phyloP scores from a whole-genome alignment of 1,140 invertebrate species.

The Zaprionus vittiger region DNA sequence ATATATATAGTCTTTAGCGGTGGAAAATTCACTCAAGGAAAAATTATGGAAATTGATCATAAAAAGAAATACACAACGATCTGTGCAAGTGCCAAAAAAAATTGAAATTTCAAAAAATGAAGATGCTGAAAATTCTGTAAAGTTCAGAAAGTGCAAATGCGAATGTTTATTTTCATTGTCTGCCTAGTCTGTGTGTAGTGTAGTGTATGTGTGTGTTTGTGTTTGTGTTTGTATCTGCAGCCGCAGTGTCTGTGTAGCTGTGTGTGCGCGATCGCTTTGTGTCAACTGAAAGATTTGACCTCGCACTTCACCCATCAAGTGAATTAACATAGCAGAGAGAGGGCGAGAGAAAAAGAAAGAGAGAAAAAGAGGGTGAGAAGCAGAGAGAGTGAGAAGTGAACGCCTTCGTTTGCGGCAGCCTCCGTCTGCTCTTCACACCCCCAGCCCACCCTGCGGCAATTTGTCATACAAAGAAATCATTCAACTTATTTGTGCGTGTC shows the following conservation, averaged over 20 bases:
- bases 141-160: conserved; percentile 14
- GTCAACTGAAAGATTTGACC: conserved; percentile 78
- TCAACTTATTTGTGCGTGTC: conserved; percentile 52
- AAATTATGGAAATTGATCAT: conserved; percentile 48
- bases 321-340: conserved; percentile 57
- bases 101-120: conserved; percentile 15
- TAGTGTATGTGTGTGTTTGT: conserved; percentile 17
- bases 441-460: conserved; percentile 40
- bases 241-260: conserved; percentile 5
- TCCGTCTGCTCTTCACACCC: not conserved
- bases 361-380: not conserved
- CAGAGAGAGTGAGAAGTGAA: conserved; percentile 6
- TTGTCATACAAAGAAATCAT: conserved; percentile 78
- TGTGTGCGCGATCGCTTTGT: conserved; percentile 61
- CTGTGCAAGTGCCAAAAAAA: conserved; percentile 45
- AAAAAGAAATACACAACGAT: conserved; percentile 32
- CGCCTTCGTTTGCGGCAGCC: conserved; percentile 35
- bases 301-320: conserved; percentile 82
- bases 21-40: conserved; percentile 18
- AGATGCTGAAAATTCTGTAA: conserved; percentile 20
- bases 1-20: conserved; percentile 9
- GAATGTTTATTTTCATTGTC: conserved; percentile 34
- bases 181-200: conserved; percentile 28
- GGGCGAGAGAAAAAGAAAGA: not conserved
- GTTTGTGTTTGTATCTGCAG: conserved; percentile 22